These are phyloP conservation scores for Ataeniobius toweri DNA, from an alignment of 2,797 vertebrate genomes.

Conservation along the genomic window DNA sequence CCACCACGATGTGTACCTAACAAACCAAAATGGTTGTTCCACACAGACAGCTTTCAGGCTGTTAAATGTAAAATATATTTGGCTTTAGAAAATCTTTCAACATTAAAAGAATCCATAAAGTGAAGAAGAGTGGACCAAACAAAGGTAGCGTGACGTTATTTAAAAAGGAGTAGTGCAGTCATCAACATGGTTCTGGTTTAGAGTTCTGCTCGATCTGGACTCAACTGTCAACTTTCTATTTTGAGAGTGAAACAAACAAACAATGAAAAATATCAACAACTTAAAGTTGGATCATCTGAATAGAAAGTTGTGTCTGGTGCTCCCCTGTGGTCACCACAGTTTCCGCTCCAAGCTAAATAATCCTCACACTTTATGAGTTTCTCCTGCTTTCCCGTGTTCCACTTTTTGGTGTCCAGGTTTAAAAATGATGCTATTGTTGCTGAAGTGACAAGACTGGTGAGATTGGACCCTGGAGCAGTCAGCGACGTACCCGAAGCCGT, in stretches of 20 bases:
- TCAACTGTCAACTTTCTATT: neutral
- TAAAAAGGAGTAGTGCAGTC: too few relatives aligned
- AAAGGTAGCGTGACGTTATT: too few relatives aligned
- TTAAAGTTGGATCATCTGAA: neutral
- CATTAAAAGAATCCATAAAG: neutral
- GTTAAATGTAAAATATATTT: neutral
- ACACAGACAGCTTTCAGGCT: too few relatives aligned
- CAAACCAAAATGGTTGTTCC: too few relatives aligned
- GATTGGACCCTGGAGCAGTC: constrained; percentile 93
- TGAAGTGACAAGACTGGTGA: constrained; percentile 94
- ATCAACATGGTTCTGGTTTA: too few relatives aligned
- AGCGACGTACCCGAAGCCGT: constrained; percentile 95
- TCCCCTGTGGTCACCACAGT: too few relatives aligned
- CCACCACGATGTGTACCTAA: too few relatives aligned
- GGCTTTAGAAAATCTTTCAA: neutral
- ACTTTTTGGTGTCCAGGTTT: constrained; percentile 81
- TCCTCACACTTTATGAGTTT: neutral
- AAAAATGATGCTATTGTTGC: constrained; percentile 96
- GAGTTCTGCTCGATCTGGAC: neutral
- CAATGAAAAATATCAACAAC: neutral
- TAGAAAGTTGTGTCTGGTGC: constrained; percentile 1
- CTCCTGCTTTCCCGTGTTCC: neutral
- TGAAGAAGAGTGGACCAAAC: too few relatives aligned
- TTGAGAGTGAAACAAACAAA: neutral
- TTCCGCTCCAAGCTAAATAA: too few relatives aligned